A percentile compares a stretch with the other conserved stretches of the same genome.
These are phyloP conservation scores for Drosophila watanabei DNA, from an alignment of 1,140 invertebrate species.

Conservation along the genomic window DNA sequence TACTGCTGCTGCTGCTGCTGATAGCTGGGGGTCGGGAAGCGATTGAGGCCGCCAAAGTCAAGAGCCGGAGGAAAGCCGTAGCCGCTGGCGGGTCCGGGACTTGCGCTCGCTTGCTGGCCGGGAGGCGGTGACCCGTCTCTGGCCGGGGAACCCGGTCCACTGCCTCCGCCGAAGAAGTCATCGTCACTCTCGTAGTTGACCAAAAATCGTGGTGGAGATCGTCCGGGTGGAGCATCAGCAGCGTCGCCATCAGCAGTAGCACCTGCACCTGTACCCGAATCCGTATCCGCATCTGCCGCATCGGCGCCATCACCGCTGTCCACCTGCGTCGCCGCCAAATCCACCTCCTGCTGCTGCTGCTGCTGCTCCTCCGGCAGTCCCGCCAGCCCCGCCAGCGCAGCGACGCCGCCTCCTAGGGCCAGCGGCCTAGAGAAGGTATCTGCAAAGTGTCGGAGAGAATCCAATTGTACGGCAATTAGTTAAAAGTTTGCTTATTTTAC, in stretches of 20 bases:
- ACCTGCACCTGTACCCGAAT: not conserved
- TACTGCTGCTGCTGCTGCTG: constrained; percentile 38
- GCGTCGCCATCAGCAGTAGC: constrained; percentile 3
- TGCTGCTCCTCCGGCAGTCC: constrained; percentile 5
- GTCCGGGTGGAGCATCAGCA: constrained; percentile 17
- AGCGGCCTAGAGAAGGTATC: constrained; percentile 73
- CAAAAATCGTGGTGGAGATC: constrained; percentile 23
- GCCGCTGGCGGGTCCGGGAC: not conserved
- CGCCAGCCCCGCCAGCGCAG: not conserved
- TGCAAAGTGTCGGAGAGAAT: constrained; percentile 85
- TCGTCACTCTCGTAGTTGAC: constrained; percentile 39
- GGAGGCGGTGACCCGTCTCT: not conserved
- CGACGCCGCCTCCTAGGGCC: constrained; percentile 19
- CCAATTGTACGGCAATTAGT: constrained; percentile 84
- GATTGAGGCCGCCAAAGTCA: not conserved
- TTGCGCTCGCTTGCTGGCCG: not conserved
- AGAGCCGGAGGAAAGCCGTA: not conserved
- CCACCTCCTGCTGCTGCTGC: constrained; percentile 5
- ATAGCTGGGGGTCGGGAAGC: constrained; percentile 8
- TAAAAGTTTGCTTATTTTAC: constrained; percentile 81
- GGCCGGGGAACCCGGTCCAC: not conserved
- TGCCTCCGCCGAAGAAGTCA: constrained; percentile 14
- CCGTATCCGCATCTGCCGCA: constrained; percentile 10
- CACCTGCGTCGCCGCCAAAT: constrained; percentile 4
- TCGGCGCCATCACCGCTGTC: constrained; percentile 11